These are phyloP conservation scores for Haemorhous mexicanus DNA, from an alignment of 2,113 vertebrate genomes.

Conservation along the genomic window DNA sequence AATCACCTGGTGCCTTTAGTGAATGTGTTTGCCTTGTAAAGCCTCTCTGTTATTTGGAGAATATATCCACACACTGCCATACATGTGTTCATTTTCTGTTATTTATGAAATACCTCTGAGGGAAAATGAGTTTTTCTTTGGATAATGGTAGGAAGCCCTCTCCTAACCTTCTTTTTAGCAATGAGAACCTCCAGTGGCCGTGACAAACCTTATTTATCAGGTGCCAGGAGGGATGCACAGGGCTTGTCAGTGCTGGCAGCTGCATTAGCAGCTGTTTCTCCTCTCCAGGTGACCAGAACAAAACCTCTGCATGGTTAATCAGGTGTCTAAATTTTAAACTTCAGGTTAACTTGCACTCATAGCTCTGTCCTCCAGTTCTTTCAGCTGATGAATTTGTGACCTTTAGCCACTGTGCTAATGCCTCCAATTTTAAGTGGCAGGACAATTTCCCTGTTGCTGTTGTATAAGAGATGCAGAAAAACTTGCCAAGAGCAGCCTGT, in stretches of 20 bases:
- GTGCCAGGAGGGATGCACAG: background rate
- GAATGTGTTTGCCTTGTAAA: background rate
- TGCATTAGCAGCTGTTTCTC: background rate
- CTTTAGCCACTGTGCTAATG: background rate
- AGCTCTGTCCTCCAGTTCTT: background rate
- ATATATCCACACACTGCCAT: background rate
- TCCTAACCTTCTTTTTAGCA: slow-evolving; percentile 9
- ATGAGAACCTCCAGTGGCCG: background rate
- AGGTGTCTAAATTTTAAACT: background rate
- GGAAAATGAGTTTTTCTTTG: background rate
- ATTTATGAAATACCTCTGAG: background rate
- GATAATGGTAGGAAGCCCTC: background rate
- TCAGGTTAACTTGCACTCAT: background rate
- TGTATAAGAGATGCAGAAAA: background rate
- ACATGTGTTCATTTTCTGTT: background rate
- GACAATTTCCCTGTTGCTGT: background rate
- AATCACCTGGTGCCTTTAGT: slow-evolving; percentile 6
- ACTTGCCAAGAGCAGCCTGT: background rate
- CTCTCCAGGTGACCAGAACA: background rate
- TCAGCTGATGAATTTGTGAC: slow-evolving; percentile 19
- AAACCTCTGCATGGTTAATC: background rate
- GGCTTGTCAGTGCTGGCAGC: background rate
- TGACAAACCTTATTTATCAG: background rate
- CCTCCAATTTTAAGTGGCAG: slow-evolving; percentile 31
- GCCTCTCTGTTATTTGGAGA: background rate